Evolutionary conservation across 2,888 invertebrate species (phyloP), one percentile per base, ranked within the genome.

Genomic region (Tetranychus truncatus): DNA sequence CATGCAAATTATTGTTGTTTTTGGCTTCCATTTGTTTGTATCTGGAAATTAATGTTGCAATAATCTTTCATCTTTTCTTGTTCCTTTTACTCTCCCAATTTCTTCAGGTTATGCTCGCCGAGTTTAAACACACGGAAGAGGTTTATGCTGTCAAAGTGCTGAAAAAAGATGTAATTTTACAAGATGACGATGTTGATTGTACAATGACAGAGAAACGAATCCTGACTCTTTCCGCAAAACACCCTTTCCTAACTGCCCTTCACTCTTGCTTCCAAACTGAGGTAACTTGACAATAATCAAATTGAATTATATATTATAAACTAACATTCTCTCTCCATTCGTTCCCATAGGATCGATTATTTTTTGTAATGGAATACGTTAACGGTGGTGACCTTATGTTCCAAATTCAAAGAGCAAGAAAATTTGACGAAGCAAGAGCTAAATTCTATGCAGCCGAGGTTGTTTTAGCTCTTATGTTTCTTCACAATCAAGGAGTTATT

Each of bases 301-400:
- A 74, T n/a, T 18, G 18, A 11, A 46, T 11, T 18, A 44, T 11
- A 15, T n/a, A 67, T 66, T 24, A n/a, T 20, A 15, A 55, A 20
- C 4, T 18, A 74, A 6, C 73, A 76, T 78, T 20, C 79, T 74
- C 11, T 21, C 34, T 66, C 20, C 24, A 45, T 34, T 65, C 15
- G 24, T 45, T 44, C 11, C 0, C 24, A 74, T 79, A 89, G 84
- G 95, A 95, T 83, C 89, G 94, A 15, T 86, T 99, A 79, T 97
- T 96, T 87, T 97, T 99, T 85, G 95, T 97, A 79, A 99, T 99
- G 97, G 97, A 97, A 85, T 97, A 96, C 84, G 96, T 99, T 75
- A 94, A 96, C 84, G 99, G 97, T 80, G 97, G 96, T 80, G 96
- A 93, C 85, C 87, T 96, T 81, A 96, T 96, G 95, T 96, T 96